These are phyloP conservation scores for Orchesella flavescens DNA, from an alignment of 2,888 invertebrate genomes.

Conservation along the genomic window DNA sequence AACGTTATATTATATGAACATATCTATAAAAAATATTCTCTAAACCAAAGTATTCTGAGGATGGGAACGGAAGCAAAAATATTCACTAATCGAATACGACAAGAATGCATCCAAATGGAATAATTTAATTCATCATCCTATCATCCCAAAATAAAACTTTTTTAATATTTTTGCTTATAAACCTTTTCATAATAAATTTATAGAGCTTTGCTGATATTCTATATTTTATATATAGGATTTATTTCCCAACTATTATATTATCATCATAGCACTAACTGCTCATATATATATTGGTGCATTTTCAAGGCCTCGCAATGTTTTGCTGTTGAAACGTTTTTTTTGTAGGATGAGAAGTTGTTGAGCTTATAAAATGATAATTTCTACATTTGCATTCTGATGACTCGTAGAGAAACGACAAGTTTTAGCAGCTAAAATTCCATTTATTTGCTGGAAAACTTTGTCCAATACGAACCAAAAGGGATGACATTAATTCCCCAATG, in stretches of 20 bases:
- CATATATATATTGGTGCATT: too few species aligned
- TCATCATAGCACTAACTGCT: too few species aligned
- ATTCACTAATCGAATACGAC: slow-evolving; percentile 32
- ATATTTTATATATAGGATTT: too few species aligned
- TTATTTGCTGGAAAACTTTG: background rate
- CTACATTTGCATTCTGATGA: background rate
- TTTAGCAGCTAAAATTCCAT: background rate
- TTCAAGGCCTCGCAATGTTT: too few species aligned
- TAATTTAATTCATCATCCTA: slow-evolving; percentile 36
- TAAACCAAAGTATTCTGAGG: background rate
- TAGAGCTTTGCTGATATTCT: background rate
- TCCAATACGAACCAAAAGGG: background rate
- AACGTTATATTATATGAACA: background rate
- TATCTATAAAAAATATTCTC: background rate
- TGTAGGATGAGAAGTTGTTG: background rate
- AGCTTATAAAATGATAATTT: slow-evolving; percentile 9
- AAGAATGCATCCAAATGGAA: slow-evolving; percentile 38
- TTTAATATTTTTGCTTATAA: background rate
- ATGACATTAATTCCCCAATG: slow-evolving; percentile 5
- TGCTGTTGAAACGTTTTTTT: background rate
- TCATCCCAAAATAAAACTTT: background rate
- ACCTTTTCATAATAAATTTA: too few species aligned
- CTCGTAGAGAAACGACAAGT: slow-evolving; percentile 1
- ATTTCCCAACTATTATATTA: too few species aligned
- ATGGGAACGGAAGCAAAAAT: background rate